phyloP scores from a whole-genome alignment of 1,140 invertebrate species.

The Parapsyche elsis region DNA sequence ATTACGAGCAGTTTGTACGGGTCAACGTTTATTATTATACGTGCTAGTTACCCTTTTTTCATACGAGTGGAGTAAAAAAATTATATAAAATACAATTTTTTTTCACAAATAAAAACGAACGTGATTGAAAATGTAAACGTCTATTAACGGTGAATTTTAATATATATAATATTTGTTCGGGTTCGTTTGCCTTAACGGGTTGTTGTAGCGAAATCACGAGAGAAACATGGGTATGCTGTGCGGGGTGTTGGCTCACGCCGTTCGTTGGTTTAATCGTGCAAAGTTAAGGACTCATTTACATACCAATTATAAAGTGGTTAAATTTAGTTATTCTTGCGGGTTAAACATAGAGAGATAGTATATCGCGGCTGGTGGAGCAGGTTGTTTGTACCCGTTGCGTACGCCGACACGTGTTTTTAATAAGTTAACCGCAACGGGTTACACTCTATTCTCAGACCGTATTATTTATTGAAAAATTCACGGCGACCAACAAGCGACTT shows the following conservation, averaged over 20 bases:
- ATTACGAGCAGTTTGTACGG: constrained; percentile 4
- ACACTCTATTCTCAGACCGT: background rate
- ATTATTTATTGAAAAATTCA: too few species aligned
- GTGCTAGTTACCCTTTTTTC: background rate
- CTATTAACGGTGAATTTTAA: background rate
- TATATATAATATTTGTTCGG: constrained; percentile 1
- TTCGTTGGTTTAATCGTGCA: constrained; percentile 44
- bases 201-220: background rate
- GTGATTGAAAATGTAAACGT: background rate
- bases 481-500: too few species aligned
- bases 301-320: constrained; percentile 54
- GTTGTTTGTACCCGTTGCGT: constrained; percentile 30
- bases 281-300: constrained; percentile 49
- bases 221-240: constrained; percentile 19
- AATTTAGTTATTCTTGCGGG: constrained; percentile 48
- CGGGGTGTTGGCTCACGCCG: background rate
- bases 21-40: background rate
- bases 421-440: constrained; percentile 15
- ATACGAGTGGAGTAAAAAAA: background rate
- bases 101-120: background rate
- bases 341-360: constrained; percentile 33
- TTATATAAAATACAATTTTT: background rate
- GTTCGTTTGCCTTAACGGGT: constrained; percentile 6
- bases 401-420: constrained; percentile 32
- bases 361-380: constrained; percentile 7